Conservation (phyloP, 2,113 vertebrate genomes). For the Sebastes schlegelii region DNA sequence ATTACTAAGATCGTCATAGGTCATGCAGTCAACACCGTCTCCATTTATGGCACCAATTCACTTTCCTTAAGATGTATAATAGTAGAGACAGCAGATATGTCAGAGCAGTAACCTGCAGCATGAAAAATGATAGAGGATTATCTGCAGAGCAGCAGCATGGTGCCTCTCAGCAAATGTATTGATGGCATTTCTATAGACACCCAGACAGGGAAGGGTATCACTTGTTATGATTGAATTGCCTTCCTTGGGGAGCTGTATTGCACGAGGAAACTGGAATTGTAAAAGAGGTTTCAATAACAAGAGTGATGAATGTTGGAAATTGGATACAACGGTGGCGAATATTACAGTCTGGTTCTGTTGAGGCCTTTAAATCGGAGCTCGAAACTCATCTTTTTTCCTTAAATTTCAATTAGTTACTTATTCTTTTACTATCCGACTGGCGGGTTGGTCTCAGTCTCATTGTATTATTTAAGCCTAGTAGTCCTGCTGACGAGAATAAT, state of each 20-base stretch:
- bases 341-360: neutral
- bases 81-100: constrained; percentile 65
- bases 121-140: constrained; percentile 68
- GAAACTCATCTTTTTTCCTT: too few species aligned
- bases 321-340: constrained; percentile 15
- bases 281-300: constrained; percentile 50
- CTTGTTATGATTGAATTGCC: constrained; percentile 63
- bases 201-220: constrained; percentile 44
- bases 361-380: too few species aligned
- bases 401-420: too few species aligned
- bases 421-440: too few species aligned
- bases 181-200: constrained; percentile 67
- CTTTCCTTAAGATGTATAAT: constrained; percentile 55
- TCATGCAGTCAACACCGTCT: constrained; percentile 57
- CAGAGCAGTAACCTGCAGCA: constrained; percentile 51
- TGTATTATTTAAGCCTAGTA: too few species aligned
- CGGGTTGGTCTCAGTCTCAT: too few species aligned
- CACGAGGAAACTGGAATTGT: constrained; percentile 46
- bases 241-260: constrained; percentile 31
- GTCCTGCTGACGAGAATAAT: too few species aligned
- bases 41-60: constrained; percentile 51
- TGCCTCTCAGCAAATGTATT: constrained; percentile 59
- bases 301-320: constrained; percentile 44
- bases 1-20: constrained; percentile 44
- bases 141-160: constrained; percentile 65